These are phyloP conservation scores for Drosophila vallismaia DNA, from an alignment of 2,888 invertebrate genomes.

Conservation along the genomic window DNA sequence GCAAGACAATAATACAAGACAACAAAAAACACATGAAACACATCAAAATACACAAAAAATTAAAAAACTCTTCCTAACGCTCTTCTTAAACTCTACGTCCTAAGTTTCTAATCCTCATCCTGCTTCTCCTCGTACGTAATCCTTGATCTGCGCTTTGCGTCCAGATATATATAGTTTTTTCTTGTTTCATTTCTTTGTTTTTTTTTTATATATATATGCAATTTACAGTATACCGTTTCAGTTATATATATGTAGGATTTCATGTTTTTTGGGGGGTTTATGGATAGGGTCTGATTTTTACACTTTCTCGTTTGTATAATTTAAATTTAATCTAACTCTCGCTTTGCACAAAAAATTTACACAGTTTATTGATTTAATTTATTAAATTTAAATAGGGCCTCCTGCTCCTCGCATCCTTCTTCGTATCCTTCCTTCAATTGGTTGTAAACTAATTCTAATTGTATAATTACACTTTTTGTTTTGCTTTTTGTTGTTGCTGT, in stretches of 20 bases:
- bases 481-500: constrained; percentile 41
- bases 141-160: constrained; percentile 71
- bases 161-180: constrained; percentile 61
- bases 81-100: constrained; percentile 39
- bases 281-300: constrained; percentile 25
- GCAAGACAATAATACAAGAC: constrained; percentile 27
- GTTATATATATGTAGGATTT: constrained; percentile 39
- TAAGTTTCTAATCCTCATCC: not conserved
- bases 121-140: not conserved
- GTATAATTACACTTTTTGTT: constrained; percentile 64
- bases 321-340: constrained; percentile 76
- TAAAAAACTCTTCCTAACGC: constrained; percentile 62
- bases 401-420: constrained; percentile 3
- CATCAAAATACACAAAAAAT: constrained; percentile 29
- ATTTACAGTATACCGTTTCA: constrained; percentile 68
- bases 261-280: constrained; percentile 26
- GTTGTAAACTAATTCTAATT: constrained; percentile 60
- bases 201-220: constrained; percentile 57
- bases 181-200: constrained; percentile 44
- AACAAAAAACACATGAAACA: constrained; percentile 38
- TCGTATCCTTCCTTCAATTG: constrained; percentile 30
- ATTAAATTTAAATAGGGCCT: constrained; percentile 58
- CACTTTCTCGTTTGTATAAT: constrained; percentile 39
- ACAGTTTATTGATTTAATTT: constrained; percentile 65
- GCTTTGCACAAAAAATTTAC: constrained; percentile 75